These are phyloP conservation scores for Perizoma flavofasciatum DNA, from an alignment of 2,888 invertebrate genomes.

Conservation along the genomic window DNA sequence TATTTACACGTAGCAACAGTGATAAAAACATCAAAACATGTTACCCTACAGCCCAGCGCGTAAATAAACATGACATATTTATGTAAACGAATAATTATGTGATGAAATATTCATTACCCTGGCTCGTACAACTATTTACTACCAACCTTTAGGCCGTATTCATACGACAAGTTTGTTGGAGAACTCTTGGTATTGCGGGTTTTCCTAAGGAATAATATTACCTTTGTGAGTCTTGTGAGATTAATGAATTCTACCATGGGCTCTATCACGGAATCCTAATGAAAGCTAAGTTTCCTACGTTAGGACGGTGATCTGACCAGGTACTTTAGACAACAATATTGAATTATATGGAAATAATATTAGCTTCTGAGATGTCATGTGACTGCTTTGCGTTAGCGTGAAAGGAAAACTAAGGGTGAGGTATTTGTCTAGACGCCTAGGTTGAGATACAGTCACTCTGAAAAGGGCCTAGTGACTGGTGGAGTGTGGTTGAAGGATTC, in stretches of 20 bases:
- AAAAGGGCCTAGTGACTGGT: no score
- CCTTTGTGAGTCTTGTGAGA: neutral
- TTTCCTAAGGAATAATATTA: neutral
- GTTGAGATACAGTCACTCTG: no score
- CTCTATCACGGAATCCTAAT: neutral
- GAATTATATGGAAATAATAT: no score
- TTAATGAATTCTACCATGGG: neutral
- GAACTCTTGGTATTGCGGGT: neutral
- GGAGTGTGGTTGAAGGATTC: no score
- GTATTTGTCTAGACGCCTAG: no score
- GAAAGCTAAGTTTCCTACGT: no score
- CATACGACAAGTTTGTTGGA: constrained; percentile 9
- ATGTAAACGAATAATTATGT: constrained; percentile 45
- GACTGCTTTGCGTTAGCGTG: no score
- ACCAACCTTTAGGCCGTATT: constrained; percentile 12
- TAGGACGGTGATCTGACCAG: no score
- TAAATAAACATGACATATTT: constrained; percentile 40
- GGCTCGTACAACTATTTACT: constrained; percentile 33
- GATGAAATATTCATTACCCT: constrained; percentile 61
- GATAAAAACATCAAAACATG: constrained; percentile 28
- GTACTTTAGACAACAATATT: no score
- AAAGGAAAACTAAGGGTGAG: no score
- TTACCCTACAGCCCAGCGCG: constrained; percentile 23
- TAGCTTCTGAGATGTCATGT: no score
- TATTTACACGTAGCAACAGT: neutral